These are phyloP conservation scores for Drosophila bunnanda DNA, from an alignment of 2,888 invertebrate species.

Conservation along the genomic window DNA sequence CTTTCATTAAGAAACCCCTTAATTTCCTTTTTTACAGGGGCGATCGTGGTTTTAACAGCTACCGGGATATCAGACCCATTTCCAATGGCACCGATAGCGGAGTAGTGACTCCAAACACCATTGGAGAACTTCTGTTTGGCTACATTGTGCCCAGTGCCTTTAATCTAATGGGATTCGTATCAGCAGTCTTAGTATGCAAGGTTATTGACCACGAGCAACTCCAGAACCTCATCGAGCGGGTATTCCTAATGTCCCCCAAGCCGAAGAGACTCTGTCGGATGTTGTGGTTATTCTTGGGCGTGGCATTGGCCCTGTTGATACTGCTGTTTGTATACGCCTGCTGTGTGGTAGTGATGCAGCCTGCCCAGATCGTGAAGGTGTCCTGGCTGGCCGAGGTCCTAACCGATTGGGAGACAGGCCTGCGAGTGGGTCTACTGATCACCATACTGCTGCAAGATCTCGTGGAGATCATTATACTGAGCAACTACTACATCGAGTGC, in stretches of 20 bases:
- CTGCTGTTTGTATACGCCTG: conserved; percentile 88
- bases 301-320: conserved; percentile 90
- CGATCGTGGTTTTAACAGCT: conserved; percentile 81
- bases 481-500: conserved; percentile 93
- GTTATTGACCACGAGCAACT: conserved; percentile 92
- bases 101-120: conserved; percentile 83
- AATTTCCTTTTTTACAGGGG: conserved; percentile 59
- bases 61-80: conserved; percentile 58
- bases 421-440: conserved; percentile 86
- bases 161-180: conserved; percentile 90
- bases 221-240: conserved; percentile 93
- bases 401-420: conserved; percentile 63
- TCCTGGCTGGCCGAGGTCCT: conserved; percentile 68
- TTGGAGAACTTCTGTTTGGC: conserved; percentile 89
- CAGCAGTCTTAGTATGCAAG: conserved; percentile 90
- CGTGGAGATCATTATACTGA: conserved; percentile 92
- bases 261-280: conserved; percentile 89
- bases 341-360: conserved; percentile 76
- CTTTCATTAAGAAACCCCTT: not conserved
- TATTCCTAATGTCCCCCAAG: conserved; percentile 89
- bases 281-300: conserved; percentile 90
- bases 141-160: conserved; percentile 90
- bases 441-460: conserved; percentile 92
- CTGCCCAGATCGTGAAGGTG: conserved; percentile 69
- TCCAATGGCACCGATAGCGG: conserved; percentile 55